A percentile compares a stretch with the other conserved stretches of the same genome.
These are phyloP conservation scores for Lepidurus arcticus DNA, from an alignment of 1,140 invertebrate genomes.

Conservation along the genomic window DNA sequence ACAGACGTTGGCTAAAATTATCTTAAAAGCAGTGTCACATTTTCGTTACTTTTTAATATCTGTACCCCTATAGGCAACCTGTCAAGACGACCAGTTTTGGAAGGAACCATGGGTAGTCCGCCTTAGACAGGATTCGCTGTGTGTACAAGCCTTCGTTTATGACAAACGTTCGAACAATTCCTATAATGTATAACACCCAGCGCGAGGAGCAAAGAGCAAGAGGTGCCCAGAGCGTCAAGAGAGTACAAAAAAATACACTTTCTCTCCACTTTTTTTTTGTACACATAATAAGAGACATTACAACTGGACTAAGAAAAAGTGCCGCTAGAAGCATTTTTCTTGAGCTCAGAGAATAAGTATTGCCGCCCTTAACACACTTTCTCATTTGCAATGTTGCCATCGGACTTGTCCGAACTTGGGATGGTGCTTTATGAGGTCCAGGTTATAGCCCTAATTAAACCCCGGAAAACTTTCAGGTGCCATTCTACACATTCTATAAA, in stretches of 20 bases:
- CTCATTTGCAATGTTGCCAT: slow-evolving; percentile 19
- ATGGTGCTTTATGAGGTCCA: slow-evolving; percentile 21
- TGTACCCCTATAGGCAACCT: too few species aligned
- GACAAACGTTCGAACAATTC: too few species aligned
- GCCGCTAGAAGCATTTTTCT: not conserved
- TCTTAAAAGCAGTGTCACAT: too few species aligned
- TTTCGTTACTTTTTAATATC: too few species aligned
- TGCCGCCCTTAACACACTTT: slow-evolving; percentile 2
- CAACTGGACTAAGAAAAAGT: not conserved
- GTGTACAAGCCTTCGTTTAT: too few species aligned
- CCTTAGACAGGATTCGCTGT: too few species aligned
- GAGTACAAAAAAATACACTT: not conserved
- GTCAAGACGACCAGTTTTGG: too few species aligned
- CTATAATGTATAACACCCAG: too few species aligned
- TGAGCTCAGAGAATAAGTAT: not conserved
- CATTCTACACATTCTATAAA: not conserved
- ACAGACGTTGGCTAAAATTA: too few species aligned
- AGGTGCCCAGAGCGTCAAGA: not conserved
- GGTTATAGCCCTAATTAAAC: slow-evolving; percentile 16
- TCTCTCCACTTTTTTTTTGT: not conserved
- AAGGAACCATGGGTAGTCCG: too few species aligned
- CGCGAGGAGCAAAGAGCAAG: too few species aligned
- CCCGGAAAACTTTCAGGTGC: slow-evolving; percentile 6
- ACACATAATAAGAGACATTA: not conserved
- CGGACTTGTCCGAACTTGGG: slow-evolving; percentile 4